A percentile compares a stretch with the other conserved stretches of the same genome.
phyloP scores from a whole-genome alignment of 2,888 invertebrate genomes.

The Reticulitermes lucifugus region DNA sequence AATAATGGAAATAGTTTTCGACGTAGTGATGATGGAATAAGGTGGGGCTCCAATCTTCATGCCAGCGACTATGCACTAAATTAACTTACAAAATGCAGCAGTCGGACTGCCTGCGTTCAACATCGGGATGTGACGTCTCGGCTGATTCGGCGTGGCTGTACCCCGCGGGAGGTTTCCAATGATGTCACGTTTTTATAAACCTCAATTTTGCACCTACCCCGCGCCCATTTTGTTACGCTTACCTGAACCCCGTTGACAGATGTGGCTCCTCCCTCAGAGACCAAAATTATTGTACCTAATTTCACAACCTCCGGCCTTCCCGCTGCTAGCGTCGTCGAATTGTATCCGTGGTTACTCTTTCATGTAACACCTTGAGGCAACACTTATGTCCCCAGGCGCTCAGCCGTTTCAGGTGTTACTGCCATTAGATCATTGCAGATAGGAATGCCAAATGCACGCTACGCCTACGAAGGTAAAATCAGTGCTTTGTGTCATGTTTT shows the following conservation, averaged over 20 bases:
- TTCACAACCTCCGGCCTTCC: constrained; percentile 9
- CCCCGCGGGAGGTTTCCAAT: constrained; percentile 15
- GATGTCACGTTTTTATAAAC: constrained; percentile 18
- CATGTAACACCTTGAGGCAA: background rate
- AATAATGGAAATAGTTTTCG: too few relatives aligned
- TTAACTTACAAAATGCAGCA: background rate
- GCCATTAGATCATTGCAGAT: too few relatives aligned
- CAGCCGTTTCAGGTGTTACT: background rate
- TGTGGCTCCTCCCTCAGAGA: background rate
- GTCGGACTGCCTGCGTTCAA: background rate
- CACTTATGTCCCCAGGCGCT: background rate
- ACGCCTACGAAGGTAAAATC: too few relatives aligned
- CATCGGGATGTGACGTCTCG: background rate
- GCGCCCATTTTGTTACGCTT: constrained; percentile 3
- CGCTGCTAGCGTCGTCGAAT: background rate
- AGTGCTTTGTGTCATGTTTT: too few relatives aligned
- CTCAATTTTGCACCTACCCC: background rate
- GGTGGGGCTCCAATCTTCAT: background rate
- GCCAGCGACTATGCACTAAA: background rate
- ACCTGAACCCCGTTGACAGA: constrained; percentile 18
- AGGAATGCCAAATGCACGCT: too few relatives aligned
- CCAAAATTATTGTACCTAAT: background rate
- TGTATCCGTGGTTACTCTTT: background rate
- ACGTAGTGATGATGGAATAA: too few relatives aligned
- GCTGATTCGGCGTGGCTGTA: background rate